Evolutionary conservation across 2,888 invertebrate species (phyloP), one percentile per base, ranked within the genome.

Genomic region (Ariolimax columbianus): DNA sequence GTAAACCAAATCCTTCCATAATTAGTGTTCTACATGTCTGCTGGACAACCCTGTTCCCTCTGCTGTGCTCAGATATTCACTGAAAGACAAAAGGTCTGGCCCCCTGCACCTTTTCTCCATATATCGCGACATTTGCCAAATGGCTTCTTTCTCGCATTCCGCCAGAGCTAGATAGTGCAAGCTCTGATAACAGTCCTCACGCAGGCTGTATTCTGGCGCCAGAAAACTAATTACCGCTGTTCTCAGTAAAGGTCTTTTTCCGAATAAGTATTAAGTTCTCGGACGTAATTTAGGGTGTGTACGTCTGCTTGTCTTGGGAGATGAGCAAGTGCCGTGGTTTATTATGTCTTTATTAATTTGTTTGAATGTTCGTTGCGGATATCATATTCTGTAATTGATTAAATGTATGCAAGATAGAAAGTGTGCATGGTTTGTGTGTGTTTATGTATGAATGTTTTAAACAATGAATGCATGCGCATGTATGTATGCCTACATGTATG

Each of bases 61-160:
- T 66, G 14, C 47, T 9, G 47, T 66, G 30, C 30, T 30, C 30
- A 66, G n/a, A 30, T n/a, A 17, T 36, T 68, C 4, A 14, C 7
- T 63, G 30, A 66, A 33, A 77, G 75, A 51, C 75, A 77, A 77
- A 77, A 51, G 33, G 19, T 40, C 23, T 63, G 0, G 33, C 6
- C 7, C 43, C 30, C 43, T 14, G 26, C 43, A 66, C 0, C 78
- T 30, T 38, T 17, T 43, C 79, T 68, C 6, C 40, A 23, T 79
- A 14, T 33, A 36, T 40, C 33, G 23, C 59, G 83, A 83, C 83
- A 83, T 83, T 83, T 77, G 40, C 83, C 83, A 83, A 83, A 83
- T 83, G 83, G 83, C 70, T 77, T 78, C 72, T 77, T 83, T 83
- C 77, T 78, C 78, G 68, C 83, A 83, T 83, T 83, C 78, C 83